Conservation (phyloP, 2,888 invertebrate genomes). For the Lasiommata megera region DNA sequence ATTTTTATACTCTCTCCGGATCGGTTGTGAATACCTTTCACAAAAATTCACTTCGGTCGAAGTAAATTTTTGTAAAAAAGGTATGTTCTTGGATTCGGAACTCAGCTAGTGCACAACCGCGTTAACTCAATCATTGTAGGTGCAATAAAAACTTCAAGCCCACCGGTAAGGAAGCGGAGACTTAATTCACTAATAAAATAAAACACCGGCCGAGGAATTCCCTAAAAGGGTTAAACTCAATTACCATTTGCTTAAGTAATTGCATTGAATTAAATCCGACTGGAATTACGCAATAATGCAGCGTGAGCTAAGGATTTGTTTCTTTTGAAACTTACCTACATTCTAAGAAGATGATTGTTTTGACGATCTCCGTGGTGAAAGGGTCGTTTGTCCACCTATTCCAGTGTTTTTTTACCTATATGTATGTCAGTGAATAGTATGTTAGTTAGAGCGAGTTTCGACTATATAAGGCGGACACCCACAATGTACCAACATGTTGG, state of each 20-base stretch:
- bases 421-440: too few relatives aligned
- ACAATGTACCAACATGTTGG: too few relatives aligned
- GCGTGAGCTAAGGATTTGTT: background rate
- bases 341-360: too few relatives aligned
- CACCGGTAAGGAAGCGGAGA: constrained; percentile 25
- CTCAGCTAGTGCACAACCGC: background rate
- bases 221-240: constrained; percentile 50
- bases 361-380: too few relatives aligned
- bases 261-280: constrained; percentile 53
- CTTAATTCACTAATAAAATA: constrained; percentile 41
- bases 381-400: too few relatives aligned
- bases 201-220: constrained; percentile 36
- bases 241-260: constrained; percentile 61
- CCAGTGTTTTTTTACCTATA: too few relatives aligned
- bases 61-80: background rate
- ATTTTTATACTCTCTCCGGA: too few relatives aligned
- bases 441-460: too few relatives aligned
- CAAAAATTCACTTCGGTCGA: background rate
- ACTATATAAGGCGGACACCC: too few relatives aligned
- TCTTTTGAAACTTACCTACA: background rate
- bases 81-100: background rate
- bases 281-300: constrained; percentile 25
- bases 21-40: too few relatives aligned
- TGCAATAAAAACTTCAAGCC: constrained; percentile 30
- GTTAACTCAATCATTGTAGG: constrained; percentile 21